phyloP scores from a whole-genome alignment of 2,888 invertebrate genomes.

The Drosophila niveifrons region DNA sequence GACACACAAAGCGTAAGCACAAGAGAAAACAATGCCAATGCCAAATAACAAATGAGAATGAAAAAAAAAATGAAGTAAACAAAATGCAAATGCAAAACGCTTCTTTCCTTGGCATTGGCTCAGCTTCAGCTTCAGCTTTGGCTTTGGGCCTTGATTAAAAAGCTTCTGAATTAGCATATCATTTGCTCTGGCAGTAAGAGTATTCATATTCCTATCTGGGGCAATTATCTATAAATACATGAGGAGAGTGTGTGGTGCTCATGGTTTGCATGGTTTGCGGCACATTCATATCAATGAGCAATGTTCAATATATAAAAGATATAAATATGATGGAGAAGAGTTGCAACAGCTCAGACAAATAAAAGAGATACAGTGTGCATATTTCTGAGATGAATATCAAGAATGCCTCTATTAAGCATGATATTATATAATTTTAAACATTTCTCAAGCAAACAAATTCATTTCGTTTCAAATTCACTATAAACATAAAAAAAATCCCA shows the following conservation, averaged over 20 bases:
- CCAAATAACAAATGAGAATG: background rate
- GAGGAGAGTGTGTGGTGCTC: background rate
- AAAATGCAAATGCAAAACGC: slow-evolving; percentile 69
- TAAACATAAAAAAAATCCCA: too few species aligned
- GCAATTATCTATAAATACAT: slow-evolving; percentile 60
- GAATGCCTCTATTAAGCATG: too few species aligned
- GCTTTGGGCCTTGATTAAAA: slow-evolving; percentile 74
- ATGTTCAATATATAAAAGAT: background rate
- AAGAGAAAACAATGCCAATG: slow-evolving; percentile 54
- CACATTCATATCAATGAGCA: background rate
- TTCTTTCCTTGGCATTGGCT: slow-evolving; percentile 31
- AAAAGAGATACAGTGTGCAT: background rate
- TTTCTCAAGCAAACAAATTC: too few species aligned
- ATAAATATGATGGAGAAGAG: background rate
- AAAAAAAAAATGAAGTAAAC: slow-evolving; percentile 65
- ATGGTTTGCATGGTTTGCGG: background rate
- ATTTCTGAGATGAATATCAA: background rate
- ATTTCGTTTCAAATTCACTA: too few species aligned
- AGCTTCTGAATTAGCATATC: slow-evolving; percentile 77
- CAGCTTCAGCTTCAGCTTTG: slow-evolving; percentile 30
- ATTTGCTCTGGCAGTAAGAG: slow-evolving; percentile 54
- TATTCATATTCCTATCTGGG: slow-evolving; percentile 43
- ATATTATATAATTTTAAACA: too few species aligned
- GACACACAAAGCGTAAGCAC: slow-evolving; percentile 49
- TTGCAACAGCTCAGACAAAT: background rate